Percentiles rank a stretch among this genome's conserved stretches.
Evolutionary conservation across 2,888 invertebrate genomes (phyloP).

Genomic region (Panzeria rudis): DNA sequence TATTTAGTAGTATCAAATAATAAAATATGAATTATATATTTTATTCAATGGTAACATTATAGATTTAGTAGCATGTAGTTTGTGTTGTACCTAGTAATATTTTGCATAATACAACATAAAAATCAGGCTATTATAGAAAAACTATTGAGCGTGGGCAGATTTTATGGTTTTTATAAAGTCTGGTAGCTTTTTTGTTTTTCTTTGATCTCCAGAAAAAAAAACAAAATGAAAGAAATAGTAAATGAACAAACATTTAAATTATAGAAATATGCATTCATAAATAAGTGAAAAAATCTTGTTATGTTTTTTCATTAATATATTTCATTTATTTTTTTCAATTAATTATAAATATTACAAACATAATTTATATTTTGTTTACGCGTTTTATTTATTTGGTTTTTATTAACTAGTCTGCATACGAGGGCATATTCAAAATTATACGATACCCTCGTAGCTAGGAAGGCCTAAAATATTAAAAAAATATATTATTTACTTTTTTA

Average conservation of each 20-base stretch:
- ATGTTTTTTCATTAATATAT: conserved; percentile 20
- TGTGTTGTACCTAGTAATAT: conserved; percentile 6
- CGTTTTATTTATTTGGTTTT: conserved; percentile 17
- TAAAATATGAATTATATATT: conserved; percentile 63
- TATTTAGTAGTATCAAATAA: conserved; percentile 1
- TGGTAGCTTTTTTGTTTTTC: conserved; percentile 46
- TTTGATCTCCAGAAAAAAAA: neutral
- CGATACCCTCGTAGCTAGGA: too few relatives aligned
- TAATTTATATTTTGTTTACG: conserved; percentile 17
- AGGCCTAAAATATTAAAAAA: too few relatives aligned
- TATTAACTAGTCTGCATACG: conserved; percentile 15
- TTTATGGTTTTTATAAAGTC: conserved; percentile 57
- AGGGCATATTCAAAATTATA: neutral
- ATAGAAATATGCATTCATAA: conserved; percentile 13
- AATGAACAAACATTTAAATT: conserved; percentile 33
- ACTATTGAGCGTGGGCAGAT: conserved; percentile 48
- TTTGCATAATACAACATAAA: conserved; percentile 40
- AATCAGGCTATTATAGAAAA: conserved; percentile 10
- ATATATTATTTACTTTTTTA: too few relatives aligned
- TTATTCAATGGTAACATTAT: conserved; percentile 40
- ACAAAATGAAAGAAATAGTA: neutral
- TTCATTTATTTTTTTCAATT: conserved; percentile 31
- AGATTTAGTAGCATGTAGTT: conserved; percentile 36
- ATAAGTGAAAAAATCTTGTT: conserved; percentile 2
- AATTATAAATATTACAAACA: conserved; percentile 46